A percentile compares a stretch with the other conserved stretches of the same genome.
These are phyloP conservation scores for Hyperopisus bebe DNA, from an alignment of 2,113 vertebrate species.

Conservation along the genomic window DNA sequence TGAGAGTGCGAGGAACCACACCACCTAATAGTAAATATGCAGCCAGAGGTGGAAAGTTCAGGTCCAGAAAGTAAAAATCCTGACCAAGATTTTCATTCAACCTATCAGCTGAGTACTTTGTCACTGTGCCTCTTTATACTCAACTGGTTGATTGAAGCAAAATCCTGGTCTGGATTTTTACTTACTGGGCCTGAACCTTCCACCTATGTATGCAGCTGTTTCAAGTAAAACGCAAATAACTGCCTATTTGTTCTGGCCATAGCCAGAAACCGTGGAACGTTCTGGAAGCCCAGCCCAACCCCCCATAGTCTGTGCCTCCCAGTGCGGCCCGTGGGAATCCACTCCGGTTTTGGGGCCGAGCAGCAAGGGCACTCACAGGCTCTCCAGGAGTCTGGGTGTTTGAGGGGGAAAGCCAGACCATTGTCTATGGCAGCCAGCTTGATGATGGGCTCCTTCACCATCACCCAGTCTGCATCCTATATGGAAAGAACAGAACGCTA, in stretches of 20 bases:
- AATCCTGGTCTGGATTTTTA: neutral
- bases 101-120: neutral
- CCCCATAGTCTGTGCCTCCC: neutral
- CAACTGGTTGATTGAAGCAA: neutral
- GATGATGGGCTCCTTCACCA: conserved; percentile 90
- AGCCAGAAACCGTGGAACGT: neutral
- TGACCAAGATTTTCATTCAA: neutral
- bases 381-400: conserved; percentile 97
- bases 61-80: neutral
- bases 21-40: neutral
- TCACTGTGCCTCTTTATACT: neutral
- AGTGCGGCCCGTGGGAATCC: neutral
- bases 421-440: conserved; percentile 96
- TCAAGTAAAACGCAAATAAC: neutral
- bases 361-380: conserved; percentile 75
- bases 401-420: conserved; percentile 92
- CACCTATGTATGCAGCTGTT: neutral
- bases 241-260: neutral
- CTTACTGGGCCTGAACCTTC: neutral
- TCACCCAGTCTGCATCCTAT: conserved; percentile 90
- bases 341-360: neutral
- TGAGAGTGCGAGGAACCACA: neutral
- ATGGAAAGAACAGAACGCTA: neutral
- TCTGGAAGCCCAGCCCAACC: neutral
- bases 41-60: neutral